phyloP scores from a whole-genome alignment of 2,113 vertebrate species.

The Thinocorus orbignyianus region DNA sequence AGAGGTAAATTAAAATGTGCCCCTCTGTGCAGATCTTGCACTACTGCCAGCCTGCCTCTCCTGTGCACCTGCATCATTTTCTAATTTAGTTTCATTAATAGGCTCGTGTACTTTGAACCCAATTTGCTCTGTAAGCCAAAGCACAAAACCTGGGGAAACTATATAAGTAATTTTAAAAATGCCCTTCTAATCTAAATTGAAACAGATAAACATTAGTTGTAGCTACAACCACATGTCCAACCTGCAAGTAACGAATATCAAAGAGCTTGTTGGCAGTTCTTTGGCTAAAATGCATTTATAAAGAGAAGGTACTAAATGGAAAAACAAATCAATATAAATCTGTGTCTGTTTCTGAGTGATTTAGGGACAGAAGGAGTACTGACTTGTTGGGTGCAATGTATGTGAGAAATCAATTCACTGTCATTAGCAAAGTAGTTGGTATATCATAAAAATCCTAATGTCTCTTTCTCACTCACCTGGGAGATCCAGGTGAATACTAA shows the following conservation, averaged over 20 bases:
- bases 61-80: not conserved
- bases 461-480: not conserved
- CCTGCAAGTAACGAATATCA: not conserved
- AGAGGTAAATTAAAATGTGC: not conserved
- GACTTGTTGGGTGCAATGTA: not conserved
- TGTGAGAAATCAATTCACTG: not conserved
- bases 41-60: not conserved
- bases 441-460: not conserved
- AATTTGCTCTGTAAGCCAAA: not conserved
- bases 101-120: not conserved
- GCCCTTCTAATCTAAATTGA: not conserved
- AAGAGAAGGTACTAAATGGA: not conserved
- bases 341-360: not conserved
- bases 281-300: not conserved
- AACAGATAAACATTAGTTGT: not conserved
- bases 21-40: not conserved
- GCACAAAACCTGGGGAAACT: not conserved
- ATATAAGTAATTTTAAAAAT: not conserved
- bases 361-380: not conserved
- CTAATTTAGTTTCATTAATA: not conserved
- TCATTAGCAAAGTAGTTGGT: not conserved
- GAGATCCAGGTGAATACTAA: not conserved
- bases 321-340: not conserved
- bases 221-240: not conserved
- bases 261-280: not conserved